A percentile compares a stretch with the other conserved stretches of the same genome.
Conservation (phyloP, 2,888 invertebrate species). For the Chloroclystis v-ata region DNA sequence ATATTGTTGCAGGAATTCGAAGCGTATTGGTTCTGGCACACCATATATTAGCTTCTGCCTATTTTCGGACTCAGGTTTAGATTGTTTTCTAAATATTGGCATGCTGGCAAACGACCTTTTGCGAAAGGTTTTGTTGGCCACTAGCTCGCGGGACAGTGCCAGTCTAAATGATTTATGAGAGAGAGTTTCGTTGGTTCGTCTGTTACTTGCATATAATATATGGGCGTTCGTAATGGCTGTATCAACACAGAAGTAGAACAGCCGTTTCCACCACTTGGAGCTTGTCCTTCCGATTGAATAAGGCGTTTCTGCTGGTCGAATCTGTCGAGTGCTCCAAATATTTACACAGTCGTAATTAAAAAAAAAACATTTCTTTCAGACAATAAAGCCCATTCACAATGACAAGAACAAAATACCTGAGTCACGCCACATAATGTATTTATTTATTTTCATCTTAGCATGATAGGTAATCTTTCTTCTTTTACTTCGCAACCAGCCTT, state of each 20-base stretch:
- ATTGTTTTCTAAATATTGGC: conserved; percentile 11
- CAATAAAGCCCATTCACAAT: too few relatives aligned
- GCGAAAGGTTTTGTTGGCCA: conserved; percentile 14
- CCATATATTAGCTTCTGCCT: conserved; percentile 14
- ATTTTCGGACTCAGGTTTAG: conserved; percentile 7
- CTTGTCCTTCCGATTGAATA: conserved; percentile 13
- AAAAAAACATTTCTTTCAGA: too few relatives aligned
- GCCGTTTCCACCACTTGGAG: not conserved
- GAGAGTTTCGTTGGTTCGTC: conserved; percentile 7
- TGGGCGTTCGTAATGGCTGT: not conserved
- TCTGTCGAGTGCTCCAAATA: conserved; percentile 21
- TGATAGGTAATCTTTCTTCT: too few relatives aligned
- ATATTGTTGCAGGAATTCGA: too few relatives aligned
- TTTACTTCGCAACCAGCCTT: too few relatives aligned
- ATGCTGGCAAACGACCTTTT: conserved; percentile 11
- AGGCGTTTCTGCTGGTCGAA: conserved; percentile 23
- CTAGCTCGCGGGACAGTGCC: conserved; percentile 10
- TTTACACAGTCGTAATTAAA: too few relatives aligned
- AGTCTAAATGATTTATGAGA: conserved; percentile 18
- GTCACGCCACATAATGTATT: too few relatives aligned
- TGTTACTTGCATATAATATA: conserved; percentile 6
- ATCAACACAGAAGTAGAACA: not conserved
- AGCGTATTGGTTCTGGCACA: conserved; percentile 19
- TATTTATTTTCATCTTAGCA: too few relatives aligned
- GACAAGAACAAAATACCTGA: too few relatives aligned